Evolutionary conservation across 2,888 invertebrate species (phyloP).

Genomic region (Zeuzera pyrina): DNA sequence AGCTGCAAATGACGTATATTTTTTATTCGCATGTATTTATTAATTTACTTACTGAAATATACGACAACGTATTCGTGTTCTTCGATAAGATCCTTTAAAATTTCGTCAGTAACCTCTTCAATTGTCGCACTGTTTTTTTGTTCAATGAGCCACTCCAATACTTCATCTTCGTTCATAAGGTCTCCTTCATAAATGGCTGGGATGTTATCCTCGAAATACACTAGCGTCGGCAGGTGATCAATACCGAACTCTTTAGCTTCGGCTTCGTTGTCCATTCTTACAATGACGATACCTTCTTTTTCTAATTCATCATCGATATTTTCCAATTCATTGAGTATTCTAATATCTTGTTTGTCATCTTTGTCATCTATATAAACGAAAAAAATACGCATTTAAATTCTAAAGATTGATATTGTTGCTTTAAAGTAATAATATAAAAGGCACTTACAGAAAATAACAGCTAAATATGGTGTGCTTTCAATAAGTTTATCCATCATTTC

Average conservation of each 20-base stretch:
- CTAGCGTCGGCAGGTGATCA: constrained; percentile 87
- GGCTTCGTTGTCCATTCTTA: constrained; percentile 90
- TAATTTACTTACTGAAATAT: constrained; percentile 83
- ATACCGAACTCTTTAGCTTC: constrained; percentile 94
- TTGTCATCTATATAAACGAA: constrained; percentile 84
- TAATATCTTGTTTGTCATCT: constrained; percentile 90
- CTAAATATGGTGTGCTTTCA: constrained; percentile 84
- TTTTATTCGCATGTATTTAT: background rate
- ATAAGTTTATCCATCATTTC: constrained; percentile 95
- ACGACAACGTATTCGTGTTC: constrained; percentile 96
- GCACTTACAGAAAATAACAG: constrained; percentile 92
- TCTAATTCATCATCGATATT: constrained; percentile 94
- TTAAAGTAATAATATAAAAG: constrained; percentile 2
- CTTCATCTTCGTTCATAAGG: constrained; percentile 92
- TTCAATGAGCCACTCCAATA: constrained; percentile 89
- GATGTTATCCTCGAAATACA: constrained; percentile 93
- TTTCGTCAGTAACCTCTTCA: constrained; percentile 95
- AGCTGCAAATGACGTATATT: constrained; percentile 1
- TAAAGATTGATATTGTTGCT: background rate
- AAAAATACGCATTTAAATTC: background rate
- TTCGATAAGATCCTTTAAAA: constrained; percentile 86
- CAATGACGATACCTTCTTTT: constrained; percentile 91
- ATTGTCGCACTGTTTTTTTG: constrained; percentile 93
- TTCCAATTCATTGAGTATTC: constrained; percentile 90
- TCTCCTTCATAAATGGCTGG: constrained; percentile 94